Conservation (phyloP, 1,140 invertebrate species). For the Spodoptera litura region DNA sequence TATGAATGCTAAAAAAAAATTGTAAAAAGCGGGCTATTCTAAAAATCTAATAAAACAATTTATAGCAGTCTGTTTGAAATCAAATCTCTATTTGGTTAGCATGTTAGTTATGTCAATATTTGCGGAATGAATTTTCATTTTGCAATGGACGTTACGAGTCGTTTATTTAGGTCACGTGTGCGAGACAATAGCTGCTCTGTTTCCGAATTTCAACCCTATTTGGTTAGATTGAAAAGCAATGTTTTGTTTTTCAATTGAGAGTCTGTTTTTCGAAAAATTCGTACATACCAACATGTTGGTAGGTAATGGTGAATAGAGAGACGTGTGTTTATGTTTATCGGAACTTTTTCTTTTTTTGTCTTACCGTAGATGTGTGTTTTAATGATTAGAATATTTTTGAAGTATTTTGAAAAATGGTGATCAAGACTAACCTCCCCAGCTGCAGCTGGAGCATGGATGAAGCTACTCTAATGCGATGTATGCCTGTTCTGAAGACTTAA, state of each 20-base stretch:
- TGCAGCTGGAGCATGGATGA: too few species aligned
- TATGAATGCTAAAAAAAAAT: not conserved
- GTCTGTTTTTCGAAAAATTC: too few species aligned
- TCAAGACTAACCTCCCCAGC: too few species aligned
- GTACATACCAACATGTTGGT: too few species aligned
- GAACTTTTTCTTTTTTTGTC: too few species aligned
- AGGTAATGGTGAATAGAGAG: too few species aligned
- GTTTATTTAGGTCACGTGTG: not conserved
- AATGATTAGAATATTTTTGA: too few species aligned
- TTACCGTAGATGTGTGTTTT: too few species aligned
- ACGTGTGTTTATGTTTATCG: too few species aligned
- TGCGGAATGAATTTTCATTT: constrained; percentile 17
- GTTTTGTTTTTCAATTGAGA: not conserved
- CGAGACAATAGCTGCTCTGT: not conserved
- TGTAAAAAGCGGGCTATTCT: not conserved
- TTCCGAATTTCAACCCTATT: not conserved
- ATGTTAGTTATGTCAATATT: constrained; percentile 20
- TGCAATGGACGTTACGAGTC: constrained; percentile 10
- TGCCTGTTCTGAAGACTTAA: too few species aligned
- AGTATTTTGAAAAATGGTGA: too few species aligned
- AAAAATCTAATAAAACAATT: constrained; percentile 9
- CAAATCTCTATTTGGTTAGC: not conserved
- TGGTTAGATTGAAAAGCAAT: not conserved
- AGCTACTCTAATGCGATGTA: too few species aligned
- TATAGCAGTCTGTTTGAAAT: constrained; percentile 6